Percentiles rank a stretch among this genome's conserved stretches.
Evolutionary conservation across 1,140 invertebrate genomes (phyloP).

Genomic region (Temnothorax nylanderi): DNA sequence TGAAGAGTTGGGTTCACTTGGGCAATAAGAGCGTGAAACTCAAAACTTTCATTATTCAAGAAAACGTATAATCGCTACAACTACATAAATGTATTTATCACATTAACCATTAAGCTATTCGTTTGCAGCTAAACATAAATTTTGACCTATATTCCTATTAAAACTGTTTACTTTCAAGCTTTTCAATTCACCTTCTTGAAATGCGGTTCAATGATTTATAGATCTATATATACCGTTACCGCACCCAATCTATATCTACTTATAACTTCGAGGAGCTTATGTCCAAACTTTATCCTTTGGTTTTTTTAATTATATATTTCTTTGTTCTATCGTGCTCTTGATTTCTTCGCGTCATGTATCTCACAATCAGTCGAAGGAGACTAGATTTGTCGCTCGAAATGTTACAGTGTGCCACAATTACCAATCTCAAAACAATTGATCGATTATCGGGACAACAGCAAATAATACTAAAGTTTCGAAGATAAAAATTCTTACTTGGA

Average conservation of each 20-base stretch:
- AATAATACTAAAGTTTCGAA: neutral
- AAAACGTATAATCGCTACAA: slow-evolving; percentile 9
- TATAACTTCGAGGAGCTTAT: neutral
- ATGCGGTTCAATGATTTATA: neutral
- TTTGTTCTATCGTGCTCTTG: neutral
- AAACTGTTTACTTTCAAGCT: neutral
- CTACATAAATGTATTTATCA: neutral
- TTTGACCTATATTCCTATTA: neutral
- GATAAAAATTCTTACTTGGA: neutral
- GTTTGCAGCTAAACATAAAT: neutral
- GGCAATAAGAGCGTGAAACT: neutral
- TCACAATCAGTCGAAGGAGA: neutral
- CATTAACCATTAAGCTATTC: neutral
- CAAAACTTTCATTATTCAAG: neutral
- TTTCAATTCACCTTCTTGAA: neutral
- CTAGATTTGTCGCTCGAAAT: neutral
- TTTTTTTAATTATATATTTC: neutral
- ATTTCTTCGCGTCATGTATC: neutral
- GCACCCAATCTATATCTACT: neutral
- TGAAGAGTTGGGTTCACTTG: neutral
- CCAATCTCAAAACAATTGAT: neutral
- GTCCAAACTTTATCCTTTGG: too few species aligned
- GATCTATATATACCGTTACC: neutral
- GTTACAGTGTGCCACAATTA: neutral
- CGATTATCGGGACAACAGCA: neutral